Evolutionary conservation across 2,113 vertebrate species (phyloP).

Genomic region (Xyliphius kryptos): DNA sequence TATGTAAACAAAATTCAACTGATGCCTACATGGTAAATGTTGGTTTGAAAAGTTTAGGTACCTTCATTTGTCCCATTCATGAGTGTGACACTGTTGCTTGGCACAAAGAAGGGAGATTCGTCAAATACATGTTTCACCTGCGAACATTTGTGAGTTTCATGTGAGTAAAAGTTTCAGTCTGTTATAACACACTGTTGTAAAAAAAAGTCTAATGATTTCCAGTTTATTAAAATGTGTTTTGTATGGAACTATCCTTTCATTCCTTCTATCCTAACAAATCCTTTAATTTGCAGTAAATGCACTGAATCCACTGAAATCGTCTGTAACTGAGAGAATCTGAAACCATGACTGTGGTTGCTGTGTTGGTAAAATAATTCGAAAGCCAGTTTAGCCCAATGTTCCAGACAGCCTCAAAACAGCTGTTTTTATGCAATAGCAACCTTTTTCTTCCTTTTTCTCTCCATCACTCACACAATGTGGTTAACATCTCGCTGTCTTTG

Average conservation of each 20-base stretch:
- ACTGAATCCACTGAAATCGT: constrained; percentile 36
- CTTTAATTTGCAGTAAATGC: constrained; percentile 21
- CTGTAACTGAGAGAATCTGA: constrained; percentile 51
- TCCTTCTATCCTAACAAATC: no score
- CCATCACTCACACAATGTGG: constrained; percentile 53
- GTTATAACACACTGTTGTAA: no score
- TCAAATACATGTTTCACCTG: constrained; percentile 83
- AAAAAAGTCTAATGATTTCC: no score
- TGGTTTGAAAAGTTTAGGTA: constrained; percentile 47
- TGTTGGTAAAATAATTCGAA: constrained; percentile 60
- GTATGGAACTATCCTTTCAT: not conserved
- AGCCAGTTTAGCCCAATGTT: constrained; percentile 52
- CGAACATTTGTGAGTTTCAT: constrained; percentile 18
- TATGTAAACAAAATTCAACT: no score
- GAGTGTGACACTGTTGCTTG: constrained; percentile 82
- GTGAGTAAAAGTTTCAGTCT: no score
- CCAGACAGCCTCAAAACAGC: constrained; percentile 66
- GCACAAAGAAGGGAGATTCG: constrained; percentile 89
- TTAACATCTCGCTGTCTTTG: constrained; percentile 56
- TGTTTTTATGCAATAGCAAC: constrained; percentile 58
- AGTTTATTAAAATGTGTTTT: no score
- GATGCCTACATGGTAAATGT: no score
- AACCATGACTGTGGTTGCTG: constrained; percentile 54
- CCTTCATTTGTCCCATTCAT: constrained; percentile 94
- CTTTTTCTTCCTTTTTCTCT: constrained; percentile 34